Evolutionary conservation across 2,113 vertebrate species (phyloP), one percentile per base, ranked within the genome.

Genomic region (Pollimyrus isidori): DNA sequence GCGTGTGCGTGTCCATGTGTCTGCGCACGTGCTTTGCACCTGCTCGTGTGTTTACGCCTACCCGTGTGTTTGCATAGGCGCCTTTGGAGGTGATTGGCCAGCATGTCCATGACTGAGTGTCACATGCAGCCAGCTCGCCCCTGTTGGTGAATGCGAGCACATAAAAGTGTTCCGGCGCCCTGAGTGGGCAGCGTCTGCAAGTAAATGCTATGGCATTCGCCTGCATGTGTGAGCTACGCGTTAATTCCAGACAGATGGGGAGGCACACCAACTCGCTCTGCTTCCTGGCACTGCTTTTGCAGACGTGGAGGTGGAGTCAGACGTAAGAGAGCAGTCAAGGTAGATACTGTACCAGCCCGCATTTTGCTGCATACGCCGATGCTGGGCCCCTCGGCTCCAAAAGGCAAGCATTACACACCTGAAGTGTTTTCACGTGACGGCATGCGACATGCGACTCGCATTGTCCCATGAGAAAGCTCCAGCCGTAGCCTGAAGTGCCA

Each of bases 181-280:
- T 90, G 87, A 91, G 91, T 90, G 90, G 89, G 92, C 82, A 52
- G 69, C 52, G 7, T 49, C 92, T 90, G 92, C 92, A 91, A 73
- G n/a, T 21, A 42, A 86, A 87, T 82, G 52, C 89, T 86, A 2
- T 89, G 89, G 90, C 83, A 50, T 90, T 62, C 58, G 7, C 52
- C 92, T 90, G 92, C 92, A 91, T 82, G n/a, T 21, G 46, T 91
- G 91, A 90, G 90, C 87, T 88, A 49, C 53, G 86, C 90, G 91
- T 90, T 93, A 91, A 92, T 92, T 92, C 90, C 90, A 92, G 83
- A 88, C 91, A 89, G 92, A 93, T 90, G 46, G 17, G 87, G 88
- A 89, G 91, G 73, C 48, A 15, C 46, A 1, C 46, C 10, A n/a
- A 6, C 23, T 7, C 7, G 58, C 10, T 13, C 53, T 3, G 42